Percentiles rank a stretch among this genome's conserved stretches.
phyloP scores from a whole-genome alignment of 2,888 invertebrate genomes.

The Drosophila nr. perissopoda region DNA sequence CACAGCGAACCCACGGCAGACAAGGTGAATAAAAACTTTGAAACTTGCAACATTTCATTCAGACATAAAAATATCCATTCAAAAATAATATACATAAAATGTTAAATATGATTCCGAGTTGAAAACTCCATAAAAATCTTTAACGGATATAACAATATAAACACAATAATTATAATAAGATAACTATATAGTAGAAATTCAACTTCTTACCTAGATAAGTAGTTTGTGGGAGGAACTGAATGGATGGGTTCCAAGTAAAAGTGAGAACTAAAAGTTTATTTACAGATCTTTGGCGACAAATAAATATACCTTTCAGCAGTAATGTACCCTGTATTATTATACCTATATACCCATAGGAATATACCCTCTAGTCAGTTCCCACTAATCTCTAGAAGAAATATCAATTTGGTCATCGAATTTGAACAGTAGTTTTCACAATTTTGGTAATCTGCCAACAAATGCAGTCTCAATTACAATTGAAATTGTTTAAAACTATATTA shows the following conservation, averaged over 20 bases:
- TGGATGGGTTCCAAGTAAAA: background rate
- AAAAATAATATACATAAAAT: background rate
- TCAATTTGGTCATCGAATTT: background rate
- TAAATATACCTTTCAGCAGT: background rate
- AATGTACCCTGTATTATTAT: background rate
- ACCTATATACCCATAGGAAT: background rate
- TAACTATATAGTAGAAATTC: background rate
- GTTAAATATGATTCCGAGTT: background rate
- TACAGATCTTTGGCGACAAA: background rate
- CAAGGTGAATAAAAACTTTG: conserved; percentile 77
- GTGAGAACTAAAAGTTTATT: background rate
- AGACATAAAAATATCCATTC: background rate
- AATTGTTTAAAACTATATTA: background rate
- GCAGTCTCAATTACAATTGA: background rate
- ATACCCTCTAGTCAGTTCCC: background rate
- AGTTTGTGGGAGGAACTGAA: background rate
- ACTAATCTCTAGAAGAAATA: background rate
- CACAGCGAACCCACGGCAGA: conserved; percentile 83
- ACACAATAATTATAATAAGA: background rate
- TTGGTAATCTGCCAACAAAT: background rate
- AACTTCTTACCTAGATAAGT: background rate
- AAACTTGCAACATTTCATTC: background rate
- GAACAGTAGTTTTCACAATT: no score
- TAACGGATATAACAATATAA: background rate
- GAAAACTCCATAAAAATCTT: background rate